Percentiles rank a stretch among this genome's conserved stretches.
Conservation (phyloP, 2,113 vertebrate species). For the Phoenicopterus ruber region DNA sequence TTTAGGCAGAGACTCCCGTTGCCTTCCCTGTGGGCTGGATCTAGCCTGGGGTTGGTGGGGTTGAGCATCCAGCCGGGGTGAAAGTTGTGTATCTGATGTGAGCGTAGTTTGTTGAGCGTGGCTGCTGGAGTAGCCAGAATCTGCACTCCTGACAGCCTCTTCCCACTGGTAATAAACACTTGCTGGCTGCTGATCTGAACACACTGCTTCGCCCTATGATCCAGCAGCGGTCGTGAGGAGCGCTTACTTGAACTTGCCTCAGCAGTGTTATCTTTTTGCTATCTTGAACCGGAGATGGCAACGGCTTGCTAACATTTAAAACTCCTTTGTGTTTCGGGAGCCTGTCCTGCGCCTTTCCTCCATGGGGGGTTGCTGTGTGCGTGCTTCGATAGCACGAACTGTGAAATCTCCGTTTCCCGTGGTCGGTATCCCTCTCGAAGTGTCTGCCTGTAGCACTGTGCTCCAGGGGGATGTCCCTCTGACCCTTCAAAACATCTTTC, state of each 20-base stretch:
- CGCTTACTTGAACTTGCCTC: background rate
- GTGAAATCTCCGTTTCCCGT: background rate
- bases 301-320: background rate
- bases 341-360: rapidly evolving
- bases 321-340: background rate
- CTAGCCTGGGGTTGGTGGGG: background rate
- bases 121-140: background rate
- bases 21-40: background rate
- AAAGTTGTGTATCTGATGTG: background rate
- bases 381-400: rapidly evolving
- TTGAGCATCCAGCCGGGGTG: background rate
- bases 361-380: rapidly evolving
- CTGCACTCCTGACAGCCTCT: background rate
- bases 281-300: background rate
- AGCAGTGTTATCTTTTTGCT: background rate
- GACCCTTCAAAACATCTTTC: background rate
- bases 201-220: rapidly evolving
- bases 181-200: background rate
- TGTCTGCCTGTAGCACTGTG: background rate
- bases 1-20: background rate
- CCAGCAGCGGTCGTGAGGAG: background rate
- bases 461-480: background rate
- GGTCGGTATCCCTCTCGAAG: background rate
- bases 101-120: background rate
- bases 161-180: background rate